These are phyloP conservation scores for Endotricha flammealis DNA, from an alignment of 2,888 invertebrate species.

Conservation along the genomic window DNA sequence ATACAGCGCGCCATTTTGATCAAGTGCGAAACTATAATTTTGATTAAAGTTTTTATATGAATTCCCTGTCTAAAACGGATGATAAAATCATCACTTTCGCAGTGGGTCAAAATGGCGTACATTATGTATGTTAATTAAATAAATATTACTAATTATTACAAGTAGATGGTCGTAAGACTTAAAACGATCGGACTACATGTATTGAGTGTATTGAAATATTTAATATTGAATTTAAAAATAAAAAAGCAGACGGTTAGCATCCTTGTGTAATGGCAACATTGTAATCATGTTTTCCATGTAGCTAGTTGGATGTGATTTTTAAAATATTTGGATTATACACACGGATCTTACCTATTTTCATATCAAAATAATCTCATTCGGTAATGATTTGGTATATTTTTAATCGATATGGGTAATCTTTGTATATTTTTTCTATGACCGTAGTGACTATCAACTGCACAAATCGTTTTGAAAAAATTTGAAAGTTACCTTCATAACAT, in stretches of 20 bases:
- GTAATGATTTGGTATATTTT: too few relatives aligned
- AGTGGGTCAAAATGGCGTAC: slow-evolving; percentile 17
- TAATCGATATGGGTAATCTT: too few relatives aligned
- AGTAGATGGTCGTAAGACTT: slow-evolving; percentile 28
- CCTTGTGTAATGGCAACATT: slow-evolving; percentile 34
- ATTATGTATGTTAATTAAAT: slow-evolving; percentile 18
- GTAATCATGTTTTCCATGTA: slow-evolving; percentile 35
- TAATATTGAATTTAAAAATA: slow-evolving; percentile 41
- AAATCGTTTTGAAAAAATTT: too few relatives aligned
- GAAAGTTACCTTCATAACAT: too few relatives aligned
- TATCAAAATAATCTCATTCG: too few relatives aligned
- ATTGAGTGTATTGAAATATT: slow-evolving; percentile 52
- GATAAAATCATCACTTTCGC: not conserved
- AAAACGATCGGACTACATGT: slow-evolving; percentile 36
- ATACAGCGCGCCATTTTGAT: slow-evolving; percentile 14
- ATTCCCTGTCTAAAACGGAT: not conserved
- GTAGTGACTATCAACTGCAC: too few relatives aligned
- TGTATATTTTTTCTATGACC: too few relatives aligned
- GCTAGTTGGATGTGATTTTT: slow-evolving; percentile 15
- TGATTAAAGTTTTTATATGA: not conserved
- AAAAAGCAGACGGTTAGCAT: slow-evolving; percentile 39
- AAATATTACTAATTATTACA: slow-evolving; percentile 23
- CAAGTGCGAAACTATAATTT: not conserved
- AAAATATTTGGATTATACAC: not conserved
- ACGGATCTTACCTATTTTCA: too few relatives aligned